A percentile compares a stretch with the other conserved stretches of the same genome.
phyloP scores from a whole-genome alignment of 2,888 invertebrate genomes.

The Melieria omissa region DNA sequence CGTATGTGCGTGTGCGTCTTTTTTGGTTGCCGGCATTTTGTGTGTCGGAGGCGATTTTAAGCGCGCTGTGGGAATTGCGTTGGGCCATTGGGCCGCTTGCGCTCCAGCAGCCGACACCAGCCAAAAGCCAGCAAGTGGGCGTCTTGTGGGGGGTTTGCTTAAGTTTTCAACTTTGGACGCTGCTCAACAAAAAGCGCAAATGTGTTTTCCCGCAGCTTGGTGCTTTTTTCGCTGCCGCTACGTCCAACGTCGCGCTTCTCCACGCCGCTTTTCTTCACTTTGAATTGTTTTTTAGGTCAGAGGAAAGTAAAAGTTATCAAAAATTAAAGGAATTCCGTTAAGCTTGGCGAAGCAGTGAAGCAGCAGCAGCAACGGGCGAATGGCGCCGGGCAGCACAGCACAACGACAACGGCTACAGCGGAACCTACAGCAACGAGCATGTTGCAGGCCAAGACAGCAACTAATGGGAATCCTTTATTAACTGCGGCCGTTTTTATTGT shows the following conservation, averaged over 20 bases:
- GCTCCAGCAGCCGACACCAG: neutral
- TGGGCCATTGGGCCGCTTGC: conserved; percentile 6
- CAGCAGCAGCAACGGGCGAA: neutral
- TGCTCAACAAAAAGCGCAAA: conserved; percentile 27
- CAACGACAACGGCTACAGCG: too few relatives aligned
- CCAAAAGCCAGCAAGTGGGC: neutral
- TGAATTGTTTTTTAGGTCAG: conserved; percentile 35
- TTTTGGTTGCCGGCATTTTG: conserved; percentile 14
- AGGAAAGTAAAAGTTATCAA: conserved; percentile 41
- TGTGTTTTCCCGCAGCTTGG: conserved; percentile 17
- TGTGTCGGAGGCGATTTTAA: conserved; percentile 10
- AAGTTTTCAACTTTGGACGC: conserved; percentile 11
- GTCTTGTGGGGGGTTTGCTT: conserved; percentile 6
- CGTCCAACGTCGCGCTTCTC: neutral
- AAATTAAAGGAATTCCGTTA: conserved; percentile 38
- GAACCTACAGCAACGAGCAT: too few relatives aligned
- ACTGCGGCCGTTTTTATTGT: neutral
- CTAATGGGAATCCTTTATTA: conserved; percentile 22
- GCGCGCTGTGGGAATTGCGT: conserved; percentile 16
- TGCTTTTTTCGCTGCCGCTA: neutral
- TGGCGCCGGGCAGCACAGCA: too few relatives aligned
- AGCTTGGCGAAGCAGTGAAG: conserved; percentile 22
- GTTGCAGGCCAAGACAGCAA: neutral
- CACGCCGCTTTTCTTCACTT: neutral
- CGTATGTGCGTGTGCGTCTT: conserved; percentile 14